Evolutionary conservation across 2,113 vertebrate species (phyloP), one percentile per base, ranked within the genome.

Genomic region (Phaetusa simplex): DNA sequence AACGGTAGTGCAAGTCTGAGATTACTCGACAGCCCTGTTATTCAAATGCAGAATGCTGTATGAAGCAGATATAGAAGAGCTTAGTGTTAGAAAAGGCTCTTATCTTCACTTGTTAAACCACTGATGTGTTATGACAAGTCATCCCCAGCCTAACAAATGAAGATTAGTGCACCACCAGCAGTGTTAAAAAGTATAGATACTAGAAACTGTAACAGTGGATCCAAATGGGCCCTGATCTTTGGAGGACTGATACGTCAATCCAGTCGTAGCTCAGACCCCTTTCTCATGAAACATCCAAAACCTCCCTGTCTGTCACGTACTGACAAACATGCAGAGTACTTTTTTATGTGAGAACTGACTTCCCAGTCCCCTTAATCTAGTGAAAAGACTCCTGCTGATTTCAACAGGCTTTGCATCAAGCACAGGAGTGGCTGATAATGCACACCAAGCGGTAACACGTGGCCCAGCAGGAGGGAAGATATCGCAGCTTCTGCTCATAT

Each of bases 81-180:
- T 97, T 91, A 86, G 84, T 62, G 71, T 24, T 83, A 80, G 86
- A 88, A 95, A 91, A 94, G 74, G 71, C 71, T 87, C 84, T 97
- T 95, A 87, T 77, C 81, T 91, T 95, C 82, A 34, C 66, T 90
- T 90, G 66, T 87, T 88, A 91, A 91, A 70, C 43, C 42, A 30
- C 50, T 79, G 61, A 13, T 59, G 64, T 83, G 40, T 87, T 64
- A n/a, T 82, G 78, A 89, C 77, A 91, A 89, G 32, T 58, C 86
- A 85, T 79, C 42, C 34, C 29, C 58, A 80, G 71, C 42, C 62
- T 62, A 62, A 92, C 50, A 70, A 77, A 71, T 29, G 67, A 90
- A 62, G 81, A 95, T 95, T 73, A 91, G 40, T 26, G 69, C 70
- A 70, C 70, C 69, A 73, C 23, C 78, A 89, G 49, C 58, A 77